Evolutionary conservation across 2,797 vertebrate genomes (phyloP), one percentile per base, ranked within the genome.

Genomic region (Mus spretus): DNA sequence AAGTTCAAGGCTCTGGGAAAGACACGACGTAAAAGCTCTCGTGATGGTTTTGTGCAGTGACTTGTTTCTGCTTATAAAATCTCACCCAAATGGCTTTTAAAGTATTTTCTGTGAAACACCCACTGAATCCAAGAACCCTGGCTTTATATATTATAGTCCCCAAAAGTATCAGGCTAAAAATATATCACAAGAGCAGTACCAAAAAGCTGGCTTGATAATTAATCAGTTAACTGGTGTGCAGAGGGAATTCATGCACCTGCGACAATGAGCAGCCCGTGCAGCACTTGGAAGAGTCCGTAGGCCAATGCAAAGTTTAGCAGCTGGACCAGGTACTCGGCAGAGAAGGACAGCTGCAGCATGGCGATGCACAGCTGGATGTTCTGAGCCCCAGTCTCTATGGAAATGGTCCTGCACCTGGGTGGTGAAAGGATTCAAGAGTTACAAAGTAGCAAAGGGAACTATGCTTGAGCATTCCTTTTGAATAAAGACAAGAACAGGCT

Each of bases 311-410:
- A 98, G 75, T 89, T 97, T 79, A 98, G 94, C 97, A 98, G 97
- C 53, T 97, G 95, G 63, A 78, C 87, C 55, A 98, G 82, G 26
- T 98, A 90, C 81, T 98, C 78, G 0, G 96, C 63, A 1, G 91
- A 75, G 65, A 98, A 98, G 53, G 98, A 98, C 3, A 98, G 55
- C 87, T 98, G 98, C 26, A 98, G 92, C 93, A 99, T 96, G 8
- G 98, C 98, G 22, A 98, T 47, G 34, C 98, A 98, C 97, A 98
- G 94, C 82, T 98, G 98, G 14, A 98, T 97, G 82, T 98, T 99
- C 96, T 99, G 98, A 86, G 98, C 98, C 63, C 98, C 98, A 0
- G 98, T 98, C 96, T 99, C 98, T 93, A 99, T 94, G 67, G 98
- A 98, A 79, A 99, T 98, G 0, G 98, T 99, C 95, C 98, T 98